Conservation (phyloP, 2,113 vertebrate species). For the Acanthisitta chloris region DNA sequence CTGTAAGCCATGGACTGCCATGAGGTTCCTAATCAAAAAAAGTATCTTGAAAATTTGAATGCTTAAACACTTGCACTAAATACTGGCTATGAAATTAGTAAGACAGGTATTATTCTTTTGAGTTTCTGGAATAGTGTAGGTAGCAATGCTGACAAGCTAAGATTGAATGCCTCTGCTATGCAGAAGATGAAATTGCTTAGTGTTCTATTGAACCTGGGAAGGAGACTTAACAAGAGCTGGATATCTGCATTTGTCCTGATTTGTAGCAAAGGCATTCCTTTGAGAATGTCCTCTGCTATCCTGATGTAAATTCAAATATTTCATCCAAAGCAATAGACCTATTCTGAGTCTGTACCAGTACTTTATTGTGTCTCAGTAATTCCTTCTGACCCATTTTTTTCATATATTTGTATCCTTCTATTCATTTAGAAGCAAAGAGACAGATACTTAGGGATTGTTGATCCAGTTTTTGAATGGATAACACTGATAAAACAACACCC, state of each 20-base stretch:
- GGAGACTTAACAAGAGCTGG: neutral
- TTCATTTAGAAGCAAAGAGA: neutral
- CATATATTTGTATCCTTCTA: neutral
- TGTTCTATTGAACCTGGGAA: neutral
- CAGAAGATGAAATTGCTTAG: neutral
- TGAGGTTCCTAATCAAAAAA: neutral
- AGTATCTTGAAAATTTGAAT: neutral
- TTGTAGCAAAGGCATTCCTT: neutral
- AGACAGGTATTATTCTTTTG: neutral
- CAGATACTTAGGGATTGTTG: neutral
- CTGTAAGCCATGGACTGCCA: neutral
- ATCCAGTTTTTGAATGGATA: neutral
- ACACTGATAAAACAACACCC: accelerated
- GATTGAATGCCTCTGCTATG: neutral
- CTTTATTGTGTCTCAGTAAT: neutral
- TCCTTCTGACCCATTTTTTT: neutral
- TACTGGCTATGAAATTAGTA: neutral
- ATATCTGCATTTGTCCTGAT: neutral
- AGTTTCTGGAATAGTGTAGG: neutral
- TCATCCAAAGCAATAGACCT: neutral
- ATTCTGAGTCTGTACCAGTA: neutral
- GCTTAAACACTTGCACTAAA: neutral
- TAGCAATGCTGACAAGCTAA: neutral
- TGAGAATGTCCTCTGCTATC: neutral
- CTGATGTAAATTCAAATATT: neutral